Evolutionary conservation across 2,888 invertebrate genomes (phyloP).

Genomic region (Dicycla oo): DNA sequence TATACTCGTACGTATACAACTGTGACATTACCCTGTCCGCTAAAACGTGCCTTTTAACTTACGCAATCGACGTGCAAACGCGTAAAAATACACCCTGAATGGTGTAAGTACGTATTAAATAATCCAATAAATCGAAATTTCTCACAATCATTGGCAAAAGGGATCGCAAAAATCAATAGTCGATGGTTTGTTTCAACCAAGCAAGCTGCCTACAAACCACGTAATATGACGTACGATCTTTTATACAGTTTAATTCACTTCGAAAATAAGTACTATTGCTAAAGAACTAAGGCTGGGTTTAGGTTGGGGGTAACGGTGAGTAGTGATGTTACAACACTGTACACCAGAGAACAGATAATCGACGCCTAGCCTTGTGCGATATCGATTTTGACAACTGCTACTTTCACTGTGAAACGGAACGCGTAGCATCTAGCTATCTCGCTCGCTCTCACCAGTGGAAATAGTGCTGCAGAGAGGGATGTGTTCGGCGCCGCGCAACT

Average conservation of each 20-base stretch:
- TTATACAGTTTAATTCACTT: slow-evolving; percentile 14
- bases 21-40: no score
- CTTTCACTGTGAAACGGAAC: slow-evolving; percentile 74
- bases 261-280: slow-evolving; percentile 34
- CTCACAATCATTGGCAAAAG: slow-evolving; percentile 64
- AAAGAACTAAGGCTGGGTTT: slow-evolving; percentile 42
- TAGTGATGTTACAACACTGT: slow-evolving; percentile 64
- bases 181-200: slow-evolving; percentile 78
- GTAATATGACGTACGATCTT: slow-evolving; percentile 49
- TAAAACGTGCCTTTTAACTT: neutral
- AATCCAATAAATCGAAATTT: slow-evolving; percentile 85
- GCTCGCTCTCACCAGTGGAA: slow-evolving; percentile 59
- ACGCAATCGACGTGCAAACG: neutral
- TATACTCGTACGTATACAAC: no score
- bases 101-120: slow-evolving; percentile 21
- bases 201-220: slow-evolving; percentile 66
- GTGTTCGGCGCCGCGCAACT: slow-evolving; percentile 52
- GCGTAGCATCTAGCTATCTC: slow-evolving; percentile 67
- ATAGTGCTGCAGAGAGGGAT: slow-evolving; percentile 69
- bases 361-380: slow-evolving; percentile 91
- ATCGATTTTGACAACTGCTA: slow-evolving; percentile 88
- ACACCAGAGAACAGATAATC: slow-evolving; percentile 84
- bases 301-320: neutral
- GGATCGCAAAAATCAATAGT: slow-evolving; percentile 88
- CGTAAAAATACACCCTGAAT: slow-evolving; percentile 3